Base-by-base conservation (phyloP, 1,140 invertebrate genomes). In the Mizuhopecten yessoensis region DNA sequence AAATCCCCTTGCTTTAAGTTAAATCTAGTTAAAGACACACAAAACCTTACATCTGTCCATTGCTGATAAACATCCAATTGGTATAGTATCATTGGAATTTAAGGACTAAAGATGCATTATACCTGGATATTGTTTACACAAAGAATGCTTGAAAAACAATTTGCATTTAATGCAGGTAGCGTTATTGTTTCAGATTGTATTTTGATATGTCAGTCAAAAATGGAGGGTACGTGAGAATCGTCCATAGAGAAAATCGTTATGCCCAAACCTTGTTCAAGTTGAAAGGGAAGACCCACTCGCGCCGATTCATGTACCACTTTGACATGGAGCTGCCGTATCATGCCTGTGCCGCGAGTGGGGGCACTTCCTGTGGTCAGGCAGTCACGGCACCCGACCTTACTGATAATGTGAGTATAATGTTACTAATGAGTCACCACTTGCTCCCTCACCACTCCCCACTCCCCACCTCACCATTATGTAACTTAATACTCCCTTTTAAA, bases 291-390 rank as follows among this genome's bases (percentile, higher is more conserved):
- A 89, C 75, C n/a, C 34, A 87, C 15, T 86, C 57, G 13, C 23
- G 89, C n/a, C 75, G 88, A 11, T 90, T 89, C 15, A 86, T 86
- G 34, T 92, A 86, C 33, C 89, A 88, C 11, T 92, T 87, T 87
- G 91, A 92, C 42, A 86, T 89, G 75, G 89, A 86, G 11, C n/a
- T n/a, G 0, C 91, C 91, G 23, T 92, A 92, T 36, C 91, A 92
- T 39, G 89, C 87, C 45, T 86, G 34, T 87, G 86, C 88, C 10
- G 11, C 15, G 15, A 87, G 33, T 10, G 39, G 91, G 87, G 29
- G 87, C 5, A 49, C 33, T 33, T 9, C 89, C 0, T 92, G 91
- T 87, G 42, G 39, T 13, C 33, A 90, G 11, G 39, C 49, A 29
- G 15, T 90, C 23, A 88, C 42, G 15, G 90, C 75, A 34, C 90